Conservation (phyloP, 2,113 vertebrate species). For the Dipodomys stephensi region DNA sequence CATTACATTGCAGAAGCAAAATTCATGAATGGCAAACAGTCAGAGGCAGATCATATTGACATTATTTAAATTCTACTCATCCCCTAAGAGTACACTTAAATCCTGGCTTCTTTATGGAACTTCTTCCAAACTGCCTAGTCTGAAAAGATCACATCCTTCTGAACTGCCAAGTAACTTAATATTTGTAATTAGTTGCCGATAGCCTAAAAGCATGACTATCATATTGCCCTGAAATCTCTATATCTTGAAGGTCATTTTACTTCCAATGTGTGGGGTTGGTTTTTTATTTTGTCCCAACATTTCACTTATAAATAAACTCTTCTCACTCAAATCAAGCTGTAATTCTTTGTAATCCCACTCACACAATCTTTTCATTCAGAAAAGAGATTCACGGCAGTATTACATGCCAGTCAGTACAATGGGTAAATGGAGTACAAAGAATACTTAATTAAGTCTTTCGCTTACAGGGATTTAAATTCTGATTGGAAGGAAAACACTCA, state of each 20-base stretch:
- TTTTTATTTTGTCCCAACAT: neutral
- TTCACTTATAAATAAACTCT: neutral
- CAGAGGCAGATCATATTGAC: constrained; percentile 19
- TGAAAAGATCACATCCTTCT: neutral
- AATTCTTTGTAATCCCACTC: neutral
- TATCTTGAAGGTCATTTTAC: neutral
- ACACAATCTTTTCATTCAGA: neutral
- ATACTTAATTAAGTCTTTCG: neutral
- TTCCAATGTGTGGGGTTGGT: neutral
- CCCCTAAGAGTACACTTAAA: constrained; percentile 40
- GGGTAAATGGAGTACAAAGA: neutral
- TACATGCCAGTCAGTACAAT: neutral
- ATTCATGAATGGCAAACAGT: constrained; percentile 23
- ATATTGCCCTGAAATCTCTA: constrained; percentile 35
- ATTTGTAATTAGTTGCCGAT: constrained; percentile 12
- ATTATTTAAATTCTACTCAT: constrained; percentile 47
- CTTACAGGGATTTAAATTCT: constrained; percentile 12
- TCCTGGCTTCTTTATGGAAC: constrained; percentile 12
- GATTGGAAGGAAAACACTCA: neutral
- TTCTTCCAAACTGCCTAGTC: neutral
- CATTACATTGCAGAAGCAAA: constrained; percentile 32
- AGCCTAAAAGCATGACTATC: neutral
- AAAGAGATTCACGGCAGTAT: neutral
- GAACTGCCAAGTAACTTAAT: neutral
- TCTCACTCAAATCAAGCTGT: neutral